Conservation (phyloP, 2,113 vertebrate species). For the Noturus placidus region DNA sequence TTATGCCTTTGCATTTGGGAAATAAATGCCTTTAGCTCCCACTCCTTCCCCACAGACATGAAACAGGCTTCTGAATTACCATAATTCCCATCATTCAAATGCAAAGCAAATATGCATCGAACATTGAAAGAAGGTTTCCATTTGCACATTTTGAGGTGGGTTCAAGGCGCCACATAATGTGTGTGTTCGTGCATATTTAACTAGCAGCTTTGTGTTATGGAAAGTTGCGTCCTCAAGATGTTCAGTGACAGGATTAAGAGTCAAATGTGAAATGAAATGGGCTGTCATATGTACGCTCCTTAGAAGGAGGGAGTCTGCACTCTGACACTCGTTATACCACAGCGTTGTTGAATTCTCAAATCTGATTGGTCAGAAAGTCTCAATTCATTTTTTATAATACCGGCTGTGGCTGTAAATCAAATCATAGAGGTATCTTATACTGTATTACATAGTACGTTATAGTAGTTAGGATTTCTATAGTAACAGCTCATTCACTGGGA, state of each 20-base stretch:
- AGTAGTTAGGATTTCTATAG: not conserved
- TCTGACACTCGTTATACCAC: not conserved
- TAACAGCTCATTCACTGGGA: not conserved
- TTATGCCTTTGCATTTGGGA: conserved; percentile 50
- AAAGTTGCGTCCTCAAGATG: not conserved
- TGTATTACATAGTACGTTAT: too few species aligned
- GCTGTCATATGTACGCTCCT: not conserved
- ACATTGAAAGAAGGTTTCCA: conserved; percentile 41
- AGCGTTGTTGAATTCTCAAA: not conserved
- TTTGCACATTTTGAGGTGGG: conserved; percentile 13
- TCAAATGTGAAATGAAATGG: not conserved
- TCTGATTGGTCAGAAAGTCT: not conserved
- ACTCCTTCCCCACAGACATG: conserved; percentile 35
- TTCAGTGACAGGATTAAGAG: not conserved
- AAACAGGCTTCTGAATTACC: conserved; percentile 51
- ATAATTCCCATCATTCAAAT: conserved; percentile 57
- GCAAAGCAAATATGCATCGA: conserved; percentile 51
- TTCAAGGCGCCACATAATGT: conserved; percentile 37
- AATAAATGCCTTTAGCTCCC: conserved; percentile 44
- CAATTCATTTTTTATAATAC: not conserved
- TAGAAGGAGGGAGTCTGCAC: not conserved
- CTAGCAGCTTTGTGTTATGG: conserved; percentile 12
- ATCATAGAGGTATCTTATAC: not conserved
- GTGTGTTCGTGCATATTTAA: conserved; percentile 44
- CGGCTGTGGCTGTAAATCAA: not conserved